Evolutionary conservation across 1,140 invertebrate genomes (phyloP), one percentile per base, ranked within the genome.

Genomic region (Formica exsecta): DNA sequence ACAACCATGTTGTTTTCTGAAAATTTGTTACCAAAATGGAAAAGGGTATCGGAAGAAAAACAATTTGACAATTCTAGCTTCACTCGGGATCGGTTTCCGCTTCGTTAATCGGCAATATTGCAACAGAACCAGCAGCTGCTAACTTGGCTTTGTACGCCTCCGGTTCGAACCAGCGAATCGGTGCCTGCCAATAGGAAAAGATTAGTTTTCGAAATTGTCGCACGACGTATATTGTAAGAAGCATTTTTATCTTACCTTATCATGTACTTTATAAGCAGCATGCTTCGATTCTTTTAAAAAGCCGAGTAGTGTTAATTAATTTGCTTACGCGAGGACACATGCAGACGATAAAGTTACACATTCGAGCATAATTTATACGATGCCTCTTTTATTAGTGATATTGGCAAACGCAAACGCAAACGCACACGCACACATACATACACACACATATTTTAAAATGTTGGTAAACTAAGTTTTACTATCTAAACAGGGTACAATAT

Each of bases 141-240:
- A 95, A 90, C 91, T 94, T 95, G 90, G 93, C 90, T 93, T 94
- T 94, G 89, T 95, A 94, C 76, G 93, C 88, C 87, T 95, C 95
- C 93, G 95, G 94, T 95, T 95, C 95, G 94, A 95, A 95, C 94
- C 94, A 95, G 94, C 93, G 93, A 95, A 95, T 95, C 94, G 95
- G 94, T 93, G 92, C 91, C 95, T 95, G 92, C 89, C 68, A 77
- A 93, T 87, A 88, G 61, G 76, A 85, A 81, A 19, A 61, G 8
- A 83, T 83, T 74, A 74, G 38, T 81, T 48, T 7, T 1, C 9
- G 7, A 13, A 0, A 8, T 22, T 36, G 44, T 8, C 22, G 13
- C 1, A 11, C 6, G 25, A 41, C 9, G 16, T 13, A 19, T 32
- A 19, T 51, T 51, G 3, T 41, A 44, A 25, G 13, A 59, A 38